These are phyloP conservation scores for Perdix hodgsoniae DNA, from an alignment of 2,797 vertebrate species.

Conservation along the genomic window DNA sequence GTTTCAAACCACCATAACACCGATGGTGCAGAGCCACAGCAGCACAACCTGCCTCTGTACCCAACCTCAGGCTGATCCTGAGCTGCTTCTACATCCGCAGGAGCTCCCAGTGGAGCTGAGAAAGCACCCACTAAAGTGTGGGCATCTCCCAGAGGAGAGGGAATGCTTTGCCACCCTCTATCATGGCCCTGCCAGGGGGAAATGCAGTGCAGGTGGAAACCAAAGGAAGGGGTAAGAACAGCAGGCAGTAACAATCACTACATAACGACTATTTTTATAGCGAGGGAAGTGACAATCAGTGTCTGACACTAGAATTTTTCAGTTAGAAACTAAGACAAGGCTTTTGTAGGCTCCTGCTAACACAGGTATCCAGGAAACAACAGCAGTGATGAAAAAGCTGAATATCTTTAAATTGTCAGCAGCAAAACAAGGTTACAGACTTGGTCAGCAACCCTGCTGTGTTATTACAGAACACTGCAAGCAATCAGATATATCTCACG, in stretches of 20 bases:
- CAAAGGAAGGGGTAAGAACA: background rate
- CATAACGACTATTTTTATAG: background rate
- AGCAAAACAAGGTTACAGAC: background rate
- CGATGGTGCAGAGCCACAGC: background rate
- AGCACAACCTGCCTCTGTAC: background rate
- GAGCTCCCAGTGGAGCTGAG: background rate
- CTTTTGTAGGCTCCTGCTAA: background rate
- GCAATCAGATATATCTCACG: background rate
- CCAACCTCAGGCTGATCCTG: background rate
- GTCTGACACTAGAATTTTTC: background rate
- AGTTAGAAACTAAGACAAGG: background rate
- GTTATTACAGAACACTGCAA: background rate
- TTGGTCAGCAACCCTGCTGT: rapidly evolving
- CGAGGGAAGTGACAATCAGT: background rate
- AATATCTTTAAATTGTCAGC: background rate
- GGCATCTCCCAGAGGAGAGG: too few relatives aligned
- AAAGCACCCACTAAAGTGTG: rapidly evolving
- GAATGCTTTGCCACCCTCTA: background rate
- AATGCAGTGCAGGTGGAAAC: background rate
- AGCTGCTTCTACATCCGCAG: background rate
- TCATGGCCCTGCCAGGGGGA: background rate
- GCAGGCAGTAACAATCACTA: background rate
- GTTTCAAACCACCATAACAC: background rate
- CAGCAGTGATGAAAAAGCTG: background rate
- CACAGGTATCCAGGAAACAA: background rate